Conservation (phyloP, 2,888 invertebrate species). For the Poecilus cupreus region DNA sequence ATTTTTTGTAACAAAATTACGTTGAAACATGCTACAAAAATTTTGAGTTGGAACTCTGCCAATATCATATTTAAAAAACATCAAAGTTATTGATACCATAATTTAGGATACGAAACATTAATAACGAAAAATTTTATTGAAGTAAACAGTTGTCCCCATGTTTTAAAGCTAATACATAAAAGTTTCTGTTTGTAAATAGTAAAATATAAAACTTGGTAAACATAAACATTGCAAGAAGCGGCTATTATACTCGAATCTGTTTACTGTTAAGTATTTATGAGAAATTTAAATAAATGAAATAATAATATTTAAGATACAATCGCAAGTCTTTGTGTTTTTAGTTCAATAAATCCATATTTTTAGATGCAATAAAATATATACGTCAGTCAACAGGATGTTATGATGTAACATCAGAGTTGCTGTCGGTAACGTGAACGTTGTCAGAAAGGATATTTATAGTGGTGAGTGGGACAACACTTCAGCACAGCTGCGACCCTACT, state of each 20-base stretch:
- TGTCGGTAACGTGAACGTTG: slow-evolving; percentile 30
- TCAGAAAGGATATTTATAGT: slow-evolving; percentile 51
- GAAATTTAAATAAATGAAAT: not conserved
- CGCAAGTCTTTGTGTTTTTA: not conserved
- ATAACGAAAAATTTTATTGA: not conserved
- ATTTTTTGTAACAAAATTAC: slow-evolving; percentile 69
- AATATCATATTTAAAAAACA: slow-evolving; percentile 62
- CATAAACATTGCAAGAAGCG: not conserved
- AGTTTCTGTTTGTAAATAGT: not conserved
- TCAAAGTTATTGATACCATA: slow-evolving; percentile 40
- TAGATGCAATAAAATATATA: slow-evolving; percentile 37
- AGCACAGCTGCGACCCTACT: slow-evolving; percentile 36
- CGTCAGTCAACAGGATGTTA: slow-evolving; percentile 51
- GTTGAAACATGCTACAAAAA: slow-evolving; percentile 67
- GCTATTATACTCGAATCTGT: not conserved
- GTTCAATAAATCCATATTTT: slow-evolving; percentile 39
- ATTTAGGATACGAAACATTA: slow-evolving; percentile 23
- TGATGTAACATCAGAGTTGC: slow-evolving; percentile 49
- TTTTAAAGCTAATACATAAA: not conserved
- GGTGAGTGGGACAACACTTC: slow-evolving; percentile 26
- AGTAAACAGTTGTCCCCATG: not conserved
- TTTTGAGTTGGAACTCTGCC: slow-evolving; percentile 67
- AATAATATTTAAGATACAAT: not conserved
- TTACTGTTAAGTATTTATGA: not conserved
- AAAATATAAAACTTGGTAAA: not conserved